Conservation (phyloP, 2,113 vertebrate genomes). For the Nothobranchius furzeri region DNA sequence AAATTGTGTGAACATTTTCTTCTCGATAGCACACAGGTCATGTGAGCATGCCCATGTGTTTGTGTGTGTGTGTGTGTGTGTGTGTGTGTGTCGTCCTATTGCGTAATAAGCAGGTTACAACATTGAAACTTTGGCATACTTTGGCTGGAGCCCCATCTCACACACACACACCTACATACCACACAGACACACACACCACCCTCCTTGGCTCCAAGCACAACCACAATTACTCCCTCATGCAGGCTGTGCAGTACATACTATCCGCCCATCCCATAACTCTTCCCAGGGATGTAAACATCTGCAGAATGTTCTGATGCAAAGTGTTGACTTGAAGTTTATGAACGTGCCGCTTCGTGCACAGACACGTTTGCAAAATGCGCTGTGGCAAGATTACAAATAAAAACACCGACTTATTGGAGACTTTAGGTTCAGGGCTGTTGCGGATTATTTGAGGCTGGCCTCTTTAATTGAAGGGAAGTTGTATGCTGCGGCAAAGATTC, state of each 20-base stretch:
- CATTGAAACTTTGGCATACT: slow-evolving; percentile 27
- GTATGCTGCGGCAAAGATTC: neutral
- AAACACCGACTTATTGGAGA: neutral
- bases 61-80: neutral
- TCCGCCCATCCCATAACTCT: neutral
- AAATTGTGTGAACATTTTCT: slow-evolving; percentile 53
- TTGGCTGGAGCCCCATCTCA: slow-evolving; percentile 28
- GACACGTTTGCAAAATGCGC: neutral
- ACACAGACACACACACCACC: slow-evolving; percentile 3
- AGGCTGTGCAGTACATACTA: neutral
- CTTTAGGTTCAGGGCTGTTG: neutral
- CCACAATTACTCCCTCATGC: neutral
- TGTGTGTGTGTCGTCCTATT: slow-evolving; percentile 6
- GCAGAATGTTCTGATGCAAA: slow-evolving; percentile 9
- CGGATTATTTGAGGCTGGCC: neutral
- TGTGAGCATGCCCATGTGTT: slow-evolving; percentile 3
- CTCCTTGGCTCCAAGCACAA: neutral
- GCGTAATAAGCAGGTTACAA: slow-evolving; percentile 48
- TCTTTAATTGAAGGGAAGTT: neutral
- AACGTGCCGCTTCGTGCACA: no score
- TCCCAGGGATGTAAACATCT: neutral
- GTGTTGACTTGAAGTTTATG: neutral
- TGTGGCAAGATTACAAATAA: slow-evolving; percentile 11
- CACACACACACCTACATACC: slow-evolving; percentile 11
- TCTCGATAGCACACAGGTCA: slow-evolving; percentile 26